These are phyloP conservation scores for Plumapathes pennacea DNA, from an alignment of 92 coral and sea anemone species.

Conservation along the genomic window DNA sequence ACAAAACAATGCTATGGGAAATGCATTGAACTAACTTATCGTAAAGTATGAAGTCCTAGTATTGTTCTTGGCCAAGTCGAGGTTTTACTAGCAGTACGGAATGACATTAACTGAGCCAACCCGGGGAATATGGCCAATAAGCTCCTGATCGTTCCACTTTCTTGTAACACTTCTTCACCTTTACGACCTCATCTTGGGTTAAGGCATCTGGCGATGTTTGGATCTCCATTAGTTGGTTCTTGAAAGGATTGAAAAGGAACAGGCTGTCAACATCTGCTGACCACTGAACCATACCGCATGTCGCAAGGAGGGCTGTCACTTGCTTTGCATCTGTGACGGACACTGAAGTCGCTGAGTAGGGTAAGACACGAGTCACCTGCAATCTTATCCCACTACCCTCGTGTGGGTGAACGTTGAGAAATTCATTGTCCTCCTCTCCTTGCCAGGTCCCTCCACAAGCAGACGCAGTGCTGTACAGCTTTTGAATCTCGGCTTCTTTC, in stretches of 20 bases:
- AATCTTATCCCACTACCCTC: slow-evolving; percentile 1
- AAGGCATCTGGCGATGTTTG: slow-evolving; percentile 13
- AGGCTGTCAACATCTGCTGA: not conserved
- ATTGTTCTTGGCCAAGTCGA: too few species aligned
- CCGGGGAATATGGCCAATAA: slow-evolving; percentile 33
- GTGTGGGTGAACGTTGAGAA: slow-evolving; percentile 12
- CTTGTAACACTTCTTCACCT: slow-evolving; percentile 15
- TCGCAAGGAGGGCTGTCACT: slow-evolving; percentile 13
- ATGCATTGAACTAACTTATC: too few species aligned
- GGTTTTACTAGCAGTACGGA: too few species aligned
- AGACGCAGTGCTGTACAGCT: not conserved
- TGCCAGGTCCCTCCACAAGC: slow-evolving; percentile 14
- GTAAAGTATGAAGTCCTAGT: too few species aligned
- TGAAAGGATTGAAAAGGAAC: slow-evolving; percentile 29
- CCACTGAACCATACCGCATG: slow-evolving; percentile 17
- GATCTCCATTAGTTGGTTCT: slow-evolving; percentile 21
- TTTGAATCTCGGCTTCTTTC: slow-evolving; percentile 1
- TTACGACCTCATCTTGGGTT: not conserved
- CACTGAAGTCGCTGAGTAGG: slow-evolving; percentile 2
- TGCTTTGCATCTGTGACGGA: slow-evolving; percentile 10
- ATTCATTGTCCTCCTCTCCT: slow-evolving; percentile 14
- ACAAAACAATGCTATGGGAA: too few species aligned
- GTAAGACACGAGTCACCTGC: slow-evolving; percentile 9
- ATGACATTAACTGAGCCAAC: too few species aligned
- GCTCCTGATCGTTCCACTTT: slow-evolving; percentile 20